phyloP scores from a whole-genome alignment of 1,140 invertebrate genomes.

The Lamellibrachia luymesi region DNA sequence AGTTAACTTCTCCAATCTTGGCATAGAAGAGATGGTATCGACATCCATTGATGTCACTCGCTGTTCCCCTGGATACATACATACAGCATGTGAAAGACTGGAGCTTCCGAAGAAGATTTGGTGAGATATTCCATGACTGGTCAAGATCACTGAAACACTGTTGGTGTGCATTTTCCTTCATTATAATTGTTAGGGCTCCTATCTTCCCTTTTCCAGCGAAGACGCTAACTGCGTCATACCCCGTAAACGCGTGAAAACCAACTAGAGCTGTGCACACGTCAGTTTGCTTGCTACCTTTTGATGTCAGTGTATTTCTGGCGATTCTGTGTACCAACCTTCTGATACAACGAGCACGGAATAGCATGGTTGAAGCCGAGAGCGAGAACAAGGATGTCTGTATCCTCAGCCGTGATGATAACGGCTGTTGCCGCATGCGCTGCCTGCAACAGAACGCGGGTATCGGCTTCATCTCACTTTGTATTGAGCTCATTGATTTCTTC shows the following conservation, averaged over 20 bases:
- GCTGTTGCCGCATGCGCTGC: neutral
- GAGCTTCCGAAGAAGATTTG: neutral
- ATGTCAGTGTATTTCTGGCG: too few species aligned
- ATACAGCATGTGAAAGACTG: too few species aligned
- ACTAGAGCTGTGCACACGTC: neutral
- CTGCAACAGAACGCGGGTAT: neutral
- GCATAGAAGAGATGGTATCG: too few species aligned
- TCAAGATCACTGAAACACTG: neutral
- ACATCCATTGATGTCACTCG: neutral
- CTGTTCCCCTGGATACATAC: neutral
- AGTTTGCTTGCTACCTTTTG: too few species aligned
- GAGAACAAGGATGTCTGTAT: too few species aligned
- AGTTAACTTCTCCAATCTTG: too few species aligned
- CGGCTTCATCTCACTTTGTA: neutral
- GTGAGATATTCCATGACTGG: neutral
- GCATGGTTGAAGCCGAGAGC: too few species aligned
- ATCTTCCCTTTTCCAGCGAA: neutral
- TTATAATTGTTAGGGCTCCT: neutral
- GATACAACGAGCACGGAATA: too few species aligned
- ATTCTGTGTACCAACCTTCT: too few species aligned
- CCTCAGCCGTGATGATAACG: too few species aligned
- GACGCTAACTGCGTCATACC: neutral
- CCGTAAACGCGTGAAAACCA: too few species aligned
- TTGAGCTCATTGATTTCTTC: too few species aligned
- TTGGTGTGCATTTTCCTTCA: neutral